Conservation (phyloP, 2,797 vertebrate genomes). For the Sitta carolinensis region DNA sequence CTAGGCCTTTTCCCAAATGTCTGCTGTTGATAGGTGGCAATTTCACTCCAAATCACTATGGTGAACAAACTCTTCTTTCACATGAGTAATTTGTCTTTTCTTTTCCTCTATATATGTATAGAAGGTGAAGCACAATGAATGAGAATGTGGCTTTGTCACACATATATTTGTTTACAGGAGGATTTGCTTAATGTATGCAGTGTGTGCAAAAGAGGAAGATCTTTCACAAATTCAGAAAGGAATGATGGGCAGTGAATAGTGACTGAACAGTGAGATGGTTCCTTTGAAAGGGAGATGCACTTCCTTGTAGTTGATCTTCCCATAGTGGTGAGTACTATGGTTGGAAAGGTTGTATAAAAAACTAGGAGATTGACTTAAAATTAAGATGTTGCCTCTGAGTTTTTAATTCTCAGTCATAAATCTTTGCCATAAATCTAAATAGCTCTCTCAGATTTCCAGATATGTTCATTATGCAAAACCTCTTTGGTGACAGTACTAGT, state of each 20-base stretch:
- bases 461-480: conserved; percentile 18
- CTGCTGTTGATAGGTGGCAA: background rate
- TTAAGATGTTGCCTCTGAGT: background rate
- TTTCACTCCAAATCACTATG: background rate
- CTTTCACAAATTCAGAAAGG: background rate
- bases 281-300: accelerated
- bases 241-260: background rate
- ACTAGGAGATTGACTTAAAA: background rate
- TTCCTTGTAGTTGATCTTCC: background rate
- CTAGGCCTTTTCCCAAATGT: background rate
- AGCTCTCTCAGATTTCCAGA: conserved; percentile 36
- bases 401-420: conserved; percentile 15
- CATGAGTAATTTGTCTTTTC: background rate
- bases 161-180: background rate
- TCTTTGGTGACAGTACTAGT: background rate
- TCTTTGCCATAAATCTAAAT: conserved; percentile 27
- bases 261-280: background rate
- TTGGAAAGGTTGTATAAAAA: background rate
- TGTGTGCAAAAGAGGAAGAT: background rate
- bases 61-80: background rate
- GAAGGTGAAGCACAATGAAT: background rate
- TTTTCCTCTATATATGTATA: background rate
- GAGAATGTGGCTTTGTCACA: background rate
- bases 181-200: background rate
- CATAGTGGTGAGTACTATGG: background rate